These are phyloP conservation scores for Trichopria drosophilae DNA, from an alignment of 2,888 invertebrate species.

Conservation along the genomic window DNA sequence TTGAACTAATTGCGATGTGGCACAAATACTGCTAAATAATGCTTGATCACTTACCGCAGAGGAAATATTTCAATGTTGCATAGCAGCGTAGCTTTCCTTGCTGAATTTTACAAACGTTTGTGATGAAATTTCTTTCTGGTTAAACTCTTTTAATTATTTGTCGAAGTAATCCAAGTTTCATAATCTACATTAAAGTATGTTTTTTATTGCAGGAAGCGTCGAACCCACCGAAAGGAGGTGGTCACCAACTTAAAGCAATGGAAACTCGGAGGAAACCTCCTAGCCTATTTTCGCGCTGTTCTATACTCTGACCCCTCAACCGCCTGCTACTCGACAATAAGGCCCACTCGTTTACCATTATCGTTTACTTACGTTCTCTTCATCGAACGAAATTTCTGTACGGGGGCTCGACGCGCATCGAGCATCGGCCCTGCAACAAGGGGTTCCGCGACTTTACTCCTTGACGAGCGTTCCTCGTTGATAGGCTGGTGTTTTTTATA, in stretches of 20 bases:
- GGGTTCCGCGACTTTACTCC: constrained; percentile 47
- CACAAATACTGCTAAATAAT: no score
- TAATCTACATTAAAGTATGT: no score
- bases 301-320: constrained; percentile 77
- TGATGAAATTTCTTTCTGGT: no score
- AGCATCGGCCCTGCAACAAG: constrained; percentile 36
- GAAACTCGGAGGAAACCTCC: constrained; percentile 81
- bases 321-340: constrained; percentile 39
- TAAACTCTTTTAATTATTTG: no score
- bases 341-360: constrained; percentile 48
- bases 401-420: constrained; percentile 41
- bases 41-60: no score
- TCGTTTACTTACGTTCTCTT: constrained; percentile 49
- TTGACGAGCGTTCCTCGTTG: constrained; percentile 45
- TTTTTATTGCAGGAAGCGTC: constrained; percentile 74
- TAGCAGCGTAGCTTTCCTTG: no score
- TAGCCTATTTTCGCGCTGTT: constrained; percentile 85
- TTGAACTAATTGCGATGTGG: no score
- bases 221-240: constrained; percentile 82
- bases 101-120: no score
- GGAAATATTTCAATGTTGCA: no score
- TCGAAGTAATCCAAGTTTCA: no score
- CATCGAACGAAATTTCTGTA: constrained; percentile 49
- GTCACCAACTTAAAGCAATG: constrained; percentile 74
- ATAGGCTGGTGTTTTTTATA: constrained; percentile 45